Evolutionary conservation across 2,888 invertebrate species (phyloP), one percentile per base, ranked within the genome.

Genomic region (Drosophila pegasa): DNA sequence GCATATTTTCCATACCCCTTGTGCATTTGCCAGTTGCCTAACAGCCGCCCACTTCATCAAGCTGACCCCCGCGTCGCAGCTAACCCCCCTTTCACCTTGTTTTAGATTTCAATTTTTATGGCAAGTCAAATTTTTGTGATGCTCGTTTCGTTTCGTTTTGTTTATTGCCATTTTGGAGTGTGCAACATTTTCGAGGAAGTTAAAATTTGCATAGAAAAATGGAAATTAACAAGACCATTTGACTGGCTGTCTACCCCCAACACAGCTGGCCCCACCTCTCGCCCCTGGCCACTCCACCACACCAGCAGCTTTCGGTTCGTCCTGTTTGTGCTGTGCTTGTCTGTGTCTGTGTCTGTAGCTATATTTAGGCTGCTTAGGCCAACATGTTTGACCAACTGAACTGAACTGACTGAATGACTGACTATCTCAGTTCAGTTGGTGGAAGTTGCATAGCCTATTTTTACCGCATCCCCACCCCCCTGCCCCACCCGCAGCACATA

Each of bases 131-230:
- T 87, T 87, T 87, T 65, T 81, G 71, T 78, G 82, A 79, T 78
- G 78, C 71, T 79, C 80, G 75, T 74, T 77, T 75, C 59, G 54
- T 61, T 72, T 65, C 37, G 51, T 68, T 56, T 67, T 67, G 55
- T 78, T 84, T 80, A 63, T 75, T 71, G 69, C 72, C 71, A 65
- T 79, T 85, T 85, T 74, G 58, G 83, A 72, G 65, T 78, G 70
- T 78, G 66, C 67, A 77, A 69, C 71, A 80, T 69, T 57, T 70
- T 87, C 74, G 78, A 89, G 89, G 89, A 89, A 89, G 89, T 90
- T 70, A 70, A 88, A 84, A 89, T 89, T 89, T 89, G 89, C 90
- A 89, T 89, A 80, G 84, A 89, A 87, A 89, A 82, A 89, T 89
- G 89, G 89, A 81, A 89, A 87, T 90, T 89, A 88, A 88, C 89